Base-by-base conservation (phyloP, 2,797 vertebrate genomes). In the Apogon hyalosoma region DNA sequence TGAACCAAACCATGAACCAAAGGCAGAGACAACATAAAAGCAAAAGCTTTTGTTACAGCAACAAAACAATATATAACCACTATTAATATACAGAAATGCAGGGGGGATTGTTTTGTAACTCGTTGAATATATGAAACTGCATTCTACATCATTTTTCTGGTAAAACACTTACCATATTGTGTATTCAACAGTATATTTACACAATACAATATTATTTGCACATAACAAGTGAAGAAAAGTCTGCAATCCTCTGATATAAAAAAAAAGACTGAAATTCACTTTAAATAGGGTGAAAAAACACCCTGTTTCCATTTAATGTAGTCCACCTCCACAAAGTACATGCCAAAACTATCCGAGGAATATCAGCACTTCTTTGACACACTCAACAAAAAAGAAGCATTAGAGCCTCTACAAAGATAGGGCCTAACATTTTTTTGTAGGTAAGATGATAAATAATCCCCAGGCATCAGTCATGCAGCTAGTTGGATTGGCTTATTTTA, bases 11-110 rank as follows among this genome's bases (percentile, higher is more conserved):
- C 40, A 42, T 42, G 24, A 28, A 28, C 24, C 6, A 28, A 28
- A 28, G 38, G 71, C 62, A 43, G 7, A 63, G 46, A 84, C 39
- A 76, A 82, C 86, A 66, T 39, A 47, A 76, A 66, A 73, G 41
- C 48, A 69, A 71, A 69, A 21, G 11, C 51, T 54, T 70, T 74
- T 78, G 40, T 60, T 43, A 43, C 11, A 63, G 67, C 69, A 61
- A 1, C 10, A 60, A 50, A 8, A 13, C 8, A 21, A 63, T 76
- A 60, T 59, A 43, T 56, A 45, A 1, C 11, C 38, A 16, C 3
- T 12, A 50, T 63, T 59, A 33, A 51, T 47, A 38, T 16, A 15
- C 2, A 70, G 10, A 2, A 51, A 28, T 19, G 40, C 46, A 2
- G 66, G 14, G 38, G 39, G 53, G 43, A n/a, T 52, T n/a, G 0